phyloP scores from a whole-genome alignment of 2,797 vertebrate species.

The Sebastes cheni region DNA sequence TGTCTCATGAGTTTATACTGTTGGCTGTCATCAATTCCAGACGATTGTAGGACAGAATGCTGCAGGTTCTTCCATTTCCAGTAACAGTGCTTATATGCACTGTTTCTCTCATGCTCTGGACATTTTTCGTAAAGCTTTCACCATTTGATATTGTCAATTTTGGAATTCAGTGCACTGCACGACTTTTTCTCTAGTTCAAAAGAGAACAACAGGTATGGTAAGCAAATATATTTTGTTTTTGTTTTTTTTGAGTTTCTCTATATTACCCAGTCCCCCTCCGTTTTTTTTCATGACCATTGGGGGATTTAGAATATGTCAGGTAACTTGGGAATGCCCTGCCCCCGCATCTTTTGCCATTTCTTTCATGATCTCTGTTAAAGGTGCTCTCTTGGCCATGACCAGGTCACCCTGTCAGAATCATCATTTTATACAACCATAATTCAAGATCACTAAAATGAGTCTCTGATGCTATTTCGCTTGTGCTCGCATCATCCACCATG shows the following conservation, averaged over 20 bases:
- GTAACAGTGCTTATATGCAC: background rate
- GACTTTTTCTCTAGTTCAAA: background rate
- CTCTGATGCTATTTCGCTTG: background rate
- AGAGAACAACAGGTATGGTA: background rate
- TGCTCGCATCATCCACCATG: background rate
- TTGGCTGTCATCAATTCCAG: background rate
- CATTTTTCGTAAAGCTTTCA: background rate
- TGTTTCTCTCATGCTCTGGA: background rate
- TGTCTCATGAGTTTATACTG: background rate
- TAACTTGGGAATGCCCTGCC: background rate
- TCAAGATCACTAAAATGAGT: background rate
- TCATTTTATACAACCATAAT: background rate
- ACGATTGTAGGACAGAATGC: background rate
- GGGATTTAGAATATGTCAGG: background rate
- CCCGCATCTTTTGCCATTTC: background rate
- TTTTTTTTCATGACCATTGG: background rate
- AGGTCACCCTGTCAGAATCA: background rate
- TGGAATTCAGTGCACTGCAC: background rate
- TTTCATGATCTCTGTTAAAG: background rate
- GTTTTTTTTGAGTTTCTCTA: background rate
- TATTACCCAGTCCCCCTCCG: background rate
- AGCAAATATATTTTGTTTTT: background rate
- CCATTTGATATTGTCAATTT: background rate
- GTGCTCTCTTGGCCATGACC: background rate
- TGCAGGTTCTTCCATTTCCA: background rate